Base-by-base conservation (phyloP, 2,797 vertebrate species). In the Geotria australis region DNA sequence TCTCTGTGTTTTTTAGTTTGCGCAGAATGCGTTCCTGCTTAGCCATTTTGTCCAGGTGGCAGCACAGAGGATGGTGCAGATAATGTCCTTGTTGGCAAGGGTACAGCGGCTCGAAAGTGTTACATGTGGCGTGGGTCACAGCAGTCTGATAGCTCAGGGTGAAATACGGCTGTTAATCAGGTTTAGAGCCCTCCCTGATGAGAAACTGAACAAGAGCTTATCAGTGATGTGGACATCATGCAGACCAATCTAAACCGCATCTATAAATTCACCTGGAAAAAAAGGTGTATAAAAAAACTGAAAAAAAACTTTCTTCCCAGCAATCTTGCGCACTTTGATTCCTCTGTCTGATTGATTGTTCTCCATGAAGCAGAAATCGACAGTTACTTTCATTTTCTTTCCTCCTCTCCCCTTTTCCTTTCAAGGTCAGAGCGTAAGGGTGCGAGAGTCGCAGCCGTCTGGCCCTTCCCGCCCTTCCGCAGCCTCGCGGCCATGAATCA, bases 401-500 rank as follows among this genome's bases (percentile, higher is more conserved):
- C 51, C 51, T 24, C 24, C 51, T 55, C 24, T 55, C 51, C 24
- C 24, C 51, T 55, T 55, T 75, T 60, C 2, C 68, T 67, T 65
- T 74, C 85, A 96, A 94, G 86, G 86, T 93, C 85, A 77, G 66
- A 68, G 74, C 69, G 68, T 55, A 24, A 55, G 24, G 51, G 51
- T 24, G 24, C 51, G 51, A 55, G 51, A 24, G 51, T 38, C 24
- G 24, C 24, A 38, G 24, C n/a, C 51, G 51, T 9, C 9, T n/a
- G 51, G 51, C 51, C n/a, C 24, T 38, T 38, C 56, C 77, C 78
- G 84, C 88, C 85, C 85, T 86, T 88, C 83, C 77, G 77, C 71
- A 62, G 77, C 77, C 83, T 79, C 73, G 68, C 67, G 81, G 83
- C 81, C 80, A 80, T 73, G 72, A 83, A 89, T 94, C 81, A 77